Conservation (phyloP, 2,797 vertebrate species). For the Anguilla obscura region DNA sequence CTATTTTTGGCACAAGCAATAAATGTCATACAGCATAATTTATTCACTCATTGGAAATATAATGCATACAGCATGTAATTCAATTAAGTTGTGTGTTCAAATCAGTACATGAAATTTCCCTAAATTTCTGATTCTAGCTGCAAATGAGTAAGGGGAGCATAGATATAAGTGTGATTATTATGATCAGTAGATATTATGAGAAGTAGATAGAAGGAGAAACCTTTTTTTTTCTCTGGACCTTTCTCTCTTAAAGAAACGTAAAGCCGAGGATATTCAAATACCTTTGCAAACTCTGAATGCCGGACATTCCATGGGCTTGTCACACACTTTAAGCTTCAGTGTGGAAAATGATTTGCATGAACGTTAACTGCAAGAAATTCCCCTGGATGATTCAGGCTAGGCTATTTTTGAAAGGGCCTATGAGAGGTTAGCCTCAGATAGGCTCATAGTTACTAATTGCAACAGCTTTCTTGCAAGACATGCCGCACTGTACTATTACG, state of each 20-base stretch:
- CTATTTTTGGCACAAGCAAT: neutral
- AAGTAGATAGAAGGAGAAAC: neutral
- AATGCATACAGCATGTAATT: neutral
- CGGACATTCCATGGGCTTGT: constrained; percentile 54
- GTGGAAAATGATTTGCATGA: neutral
- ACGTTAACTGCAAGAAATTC: neutral
- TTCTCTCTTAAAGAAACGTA: neutral
- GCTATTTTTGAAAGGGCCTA: neutral
- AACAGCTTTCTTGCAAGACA: neutral
- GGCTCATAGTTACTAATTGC: neutral
- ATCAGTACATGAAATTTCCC: neutral
- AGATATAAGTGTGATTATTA: neutral
- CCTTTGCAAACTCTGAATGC: constrained; percentile 40
- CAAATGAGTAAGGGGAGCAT: neutral
- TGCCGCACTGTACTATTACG: too few species aligned
- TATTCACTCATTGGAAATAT: neutral
- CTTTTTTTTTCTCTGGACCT: neutral
- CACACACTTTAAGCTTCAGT: neutral
- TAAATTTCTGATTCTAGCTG: neutral
- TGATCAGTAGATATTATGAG: neutral
- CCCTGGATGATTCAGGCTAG: neutral
- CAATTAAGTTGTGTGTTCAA: neutral
- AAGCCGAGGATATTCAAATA: neutral
- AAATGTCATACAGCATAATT: neutral
- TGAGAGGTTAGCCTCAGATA: neutral